Conservation (phyloP, 2,888 invertebrate genomes). For the Ichneumon xanthorius region DNA sequence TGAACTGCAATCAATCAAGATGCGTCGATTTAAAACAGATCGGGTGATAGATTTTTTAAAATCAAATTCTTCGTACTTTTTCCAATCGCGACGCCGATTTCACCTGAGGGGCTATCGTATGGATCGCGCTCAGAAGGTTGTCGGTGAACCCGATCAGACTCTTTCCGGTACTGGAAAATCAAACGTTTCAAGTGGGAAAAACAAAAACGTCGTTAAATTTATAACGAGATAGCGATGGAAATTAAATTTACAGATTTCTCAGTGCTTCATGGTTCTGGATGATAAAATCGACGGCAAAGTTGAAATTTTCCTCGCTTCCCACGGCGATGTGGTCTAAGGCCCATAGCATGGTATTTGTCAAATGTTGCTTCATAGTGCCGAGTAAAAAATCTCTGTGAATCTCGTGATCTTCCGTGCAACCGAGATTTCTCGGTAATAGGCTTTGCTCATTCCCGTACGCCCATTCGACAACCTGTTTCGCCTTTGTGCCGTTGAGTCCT, state of each 20-base stretch:
- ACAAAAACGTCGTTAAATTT: not conserved
- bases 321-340: conserved; percentile 33
- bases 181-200: not conserved
- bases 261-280: conserved; percentile 49
- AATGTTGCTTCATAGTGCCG: not conserved
- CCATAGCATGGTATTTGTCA: not conserved
- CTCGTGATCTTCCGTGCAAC: conserved; percentile 84
- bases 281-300: conserved; percentile 65
- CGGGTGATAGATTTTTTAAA: not conserved
- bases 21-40: not conserved
- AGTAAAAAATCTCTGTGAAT: conserved; percentile 75
- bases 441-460: not conserved
- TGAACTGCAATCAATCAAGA: conserved; percentile 53
- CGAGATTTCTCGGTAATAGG: conserved; percentile 76
- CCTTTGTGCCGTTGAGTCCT: conserved; percentile 46
- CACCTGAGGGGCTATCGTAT: not conserved
- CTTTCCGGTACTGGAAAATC: not conserved
- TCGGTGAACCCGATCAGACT: not conserved
- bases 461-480: conserved; percentile 30
- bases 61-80: conserved; percentile 36
- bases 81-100: conserved; percentile 46
- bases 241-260: conserved; percentile 35
- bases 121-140: not conserved
- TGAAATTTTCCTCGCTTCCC: conserved; percentile 64
- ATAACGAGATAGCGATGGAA: not conserved